Base-by-base conservation (phyloP, 2,113 vertebrate genomes). In the Terrapene triunguis region DNA sequence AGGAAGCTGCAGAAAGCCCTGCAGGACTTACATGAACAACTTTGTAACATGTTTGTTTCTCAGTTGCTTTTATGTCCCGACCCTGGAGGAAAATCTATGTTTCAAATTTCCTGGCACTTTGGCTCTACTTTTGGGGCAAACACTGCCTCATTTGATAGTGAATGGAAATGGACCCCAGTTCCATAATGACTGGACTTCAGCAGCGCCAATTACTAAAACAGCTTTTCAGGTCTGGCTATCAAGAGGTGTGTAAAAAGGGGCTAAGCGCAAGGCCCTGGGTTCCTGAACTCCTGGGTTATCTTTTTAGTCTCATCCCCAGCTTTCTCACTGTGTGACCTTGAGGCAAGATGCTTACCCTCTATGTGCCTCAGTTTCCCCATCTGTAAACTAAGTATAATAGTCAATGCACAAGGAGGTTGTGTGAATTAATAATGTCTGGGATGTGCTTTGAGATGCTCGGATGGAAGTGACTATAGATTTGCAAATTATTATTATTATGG, bases 311-410 rank as follows among this genome's bases (percentile, higher is more conserved):
- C 42, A 1, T 24, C 80, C 72, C 25, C 1, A 1, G 50, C 69
- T 57, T 38, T 35, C 29, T 65, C 21, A 0, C 50, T 0, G 50
- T 0, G 1, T 0, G 4, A 8, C 50, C 87, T 85, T 13, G 2
- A 11, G 53, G 65, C 65, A 3, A 6, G 35, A 4, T 80, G 5
- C 35, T 13, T 38, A 2, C 2, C 17, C 0, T 12, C 53, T 82
- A 80, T 4, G 4, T 1, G 4, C 2, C 53, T 19, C 38, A 32
- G 79, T 32, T 50, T 80, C 19, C n/a, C 16, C 24, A 11, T 19
- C 8, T 25, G 24, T 29, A 80, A 51, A 25, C 24, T 29, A 80
- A 51, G 48, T 19, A 74, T 11, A 74, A 38, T 7, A 38, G 29
- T 17, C 1, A 0, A 0, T 13, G 9, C 24, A 38, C 79, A 69